Base-by-base conservation (phyloP, 2,113 vertebrate species). In the Propithecus coquereli region DNA sequence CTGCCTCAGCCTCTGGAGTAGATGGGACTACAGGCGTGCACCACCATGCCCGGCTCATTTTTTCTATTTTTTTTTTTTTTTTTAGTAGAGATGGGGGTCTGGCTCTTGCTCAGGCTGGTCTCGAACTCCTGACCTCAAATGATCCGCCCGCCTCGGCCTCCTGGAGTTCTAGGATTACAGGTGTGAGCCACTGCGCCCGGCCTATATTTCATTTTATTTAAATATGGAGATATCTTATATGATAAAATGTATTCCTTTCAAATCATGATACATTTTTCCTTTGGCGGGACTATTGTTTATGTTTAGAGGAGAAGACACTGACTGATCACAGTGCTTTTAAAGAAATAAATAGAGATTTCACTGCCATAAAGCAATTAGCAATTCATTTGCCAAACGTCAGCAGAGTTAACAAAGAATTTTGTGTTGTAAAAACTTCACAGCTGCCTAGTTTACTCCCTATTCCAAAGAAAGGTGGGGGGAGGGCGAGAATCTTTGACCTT, bases 361-460 rank as follows among this genome's bases (percentile, higher is more conserved):
- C 94, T 96, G 90, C 91, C 93, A 54, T 79, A 91, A 96, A 95
- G 61, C 80, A 96, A 66, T 95, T 57, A 65, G 65, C 94, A 97
- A 95, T 97, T 96, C 90, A 94, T 97, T 98, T 98, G 82, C 83
- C 93, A 98, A 98, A 91, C 76, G 9, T 90, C 96, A 90, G 83
- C 45, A 50, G 66, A 92, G 45, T 87, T 90, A 83, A 74, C 61
- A 87, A 92, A 87, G 76, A 90, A 77, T 92, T 92, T 81, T 94
- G 71, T 88, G 80, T 97, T 97, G 1, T 97, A 92, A 98, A 98
- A 98, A 27, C 22, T 8, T 94, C 43, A 3, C 5, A 86, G 52
- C 93, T 76, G 54, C 87, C 91, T 92, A 74, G 65, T 66, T 95
- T 50, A 96, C 82, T 87, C 87, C 34, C 32, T 34, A 61, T n/a